Percentiles rank a stretch among this genome's conserved stretches.
phyloP scores from a whole-genome alignment of 1,140 invertebrate genomes.

The Heterodera schachtii region DNA sequence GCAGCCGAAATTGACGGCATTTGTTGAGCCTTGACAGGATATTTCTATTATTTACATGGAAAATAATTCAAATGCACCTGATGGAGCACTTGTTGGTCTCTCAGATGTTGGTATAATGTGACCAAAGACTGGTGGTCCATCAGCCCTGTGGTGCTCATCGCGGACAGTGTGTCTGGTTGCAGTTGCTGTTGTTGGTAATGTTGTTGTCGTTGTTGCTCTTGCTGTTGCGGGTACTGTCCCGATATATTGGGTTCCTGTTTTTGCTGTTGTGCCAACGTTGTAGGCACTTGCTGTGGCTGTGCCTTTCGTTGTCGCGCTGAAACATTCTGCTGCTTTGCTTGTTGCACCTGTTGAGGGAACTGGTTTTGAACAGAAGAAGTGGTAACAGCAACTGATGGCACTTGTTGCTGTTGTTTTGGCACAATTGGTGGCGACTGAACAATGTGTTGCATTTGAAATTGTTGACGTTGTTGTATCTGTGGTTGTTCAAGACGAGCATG shows the following conservation, averaged over 20 bases:
- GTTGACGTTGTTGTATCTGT: neutral
- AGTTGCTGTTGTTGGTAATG: slow-evolving; percentile 11
- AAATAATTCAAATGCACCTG: neutral
- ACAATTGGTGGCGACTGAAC: slow-evolving; percentile 9
- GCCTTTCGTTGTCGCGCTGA: neutral
- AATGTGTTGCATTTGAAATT: slow-evolving; percentile 21
- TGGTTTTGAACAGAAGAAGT: neutral
- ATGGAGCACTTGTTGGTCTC: slow-evolving; percentile 10
- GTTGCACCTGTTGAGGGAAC: neutral
- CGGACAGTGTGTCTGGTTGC: neutral
- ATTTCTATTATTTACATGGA: neutral
- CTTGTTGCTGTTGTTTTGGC: slow-evolving; percentile 22
- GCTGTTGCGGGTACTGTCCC: slow-evolving; percentile 17
- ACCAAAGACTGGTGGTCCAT: neutral
- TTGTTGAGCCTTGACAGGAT: neutral
- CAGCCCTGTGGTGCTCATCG: neutral
- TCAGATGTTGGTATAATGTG: neutral
- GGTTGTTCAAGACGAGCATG: slow-evolving; percentile 5
- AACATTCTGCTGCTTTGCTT: neutral
- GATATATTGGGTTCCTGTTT: neutral
- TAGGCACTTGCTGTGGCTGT: neutral
- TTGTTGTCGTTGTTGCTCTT: slow-evolving; percentile 19
- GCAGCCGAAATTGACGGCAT: neutral
- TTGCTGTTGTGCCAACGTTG: neutral
- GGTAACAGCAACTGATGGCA: neutral